These are phyloP conservation scores for Bos indicus DNA, from an alignment of 2,113 vertebrate genomes.

Conservation along the genomic window DNA sequence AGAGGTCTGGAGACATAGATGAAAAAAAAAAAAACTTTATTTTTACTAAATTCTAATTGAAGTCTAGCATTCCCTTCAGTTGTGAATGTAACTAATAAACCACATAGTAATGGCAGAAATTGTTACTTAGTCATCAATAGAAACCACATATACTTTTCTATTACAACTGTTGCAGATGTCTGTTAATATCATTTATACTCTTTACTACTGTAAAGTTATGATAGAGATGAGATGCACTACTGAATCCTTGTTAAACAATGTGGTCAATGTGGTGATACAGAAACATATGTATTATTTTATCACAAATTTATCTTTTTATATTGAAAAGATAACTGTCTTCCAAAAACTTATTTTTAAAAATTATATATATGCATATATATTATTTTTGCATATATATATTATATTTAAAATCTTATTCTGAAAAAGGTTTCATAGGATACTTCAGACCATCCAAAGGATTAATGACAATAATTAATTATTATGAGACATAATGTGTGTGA, in stretches of 20 bases:
- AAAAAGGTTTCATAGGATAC: neutral
- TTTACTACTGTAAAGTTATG: neutral
- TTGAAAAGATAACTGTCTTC: neutral
- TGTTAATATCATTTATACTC: neutral
- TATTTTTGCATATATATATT: neutral
- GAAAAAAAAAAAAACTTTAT: neutral
- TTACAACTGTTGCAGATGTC: neutral
- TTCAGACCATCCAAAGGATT: neutral
- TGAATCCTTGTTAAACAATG: neutral
- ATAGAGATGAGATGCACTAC: neutral
- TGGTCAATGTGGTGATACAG: neutral
- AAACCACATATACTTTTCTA: neutral
- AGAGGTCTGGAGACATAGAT: neutral
- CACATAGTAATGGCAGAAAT: neutral
- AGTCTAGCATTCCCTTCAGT: neutral
- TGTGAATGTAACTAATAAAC: neutral
- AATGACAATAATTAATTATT: neutral
- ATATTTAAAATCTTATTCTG: neutral
- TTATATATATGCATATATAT: neutral
- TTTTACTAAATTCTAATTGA: conserved; percentile 8
- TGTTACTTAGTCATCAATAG: neutral
- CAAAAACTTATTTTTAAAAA: neutral
- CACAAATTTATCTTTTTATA: neutral
- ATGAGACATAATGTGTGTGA: neutral
- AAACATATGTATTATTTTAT: neutral